phyloP scores from a whole-genome alignment of 2,113 vertebrate species.

The Scatophagus argus region DNA sequence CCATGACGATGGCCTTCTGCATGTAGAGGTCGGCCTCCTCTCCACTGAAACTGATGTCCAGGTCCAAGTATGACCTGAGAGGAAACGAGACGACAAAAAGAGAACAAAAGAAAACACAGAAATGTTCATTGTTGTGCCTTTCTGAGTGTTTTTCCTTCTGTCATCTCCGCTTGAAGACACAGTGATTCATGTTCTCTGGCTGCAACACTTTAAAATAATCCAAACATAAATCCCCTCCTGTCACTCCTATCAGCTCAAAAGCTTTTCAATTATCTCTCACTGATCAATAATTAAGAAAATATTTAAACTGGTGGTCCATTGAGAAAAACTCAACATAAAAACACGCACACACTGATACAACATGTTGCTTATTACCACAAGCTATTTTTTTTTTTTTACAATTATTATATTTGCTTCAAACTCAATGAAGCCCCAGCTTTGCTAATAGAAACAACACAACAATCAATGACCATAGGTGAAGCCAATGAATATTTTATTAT shows the following conservation, averaged over 20 bases:
- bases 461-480: neutral
- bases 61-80: constrained; percentile 86
- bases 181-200: neutral
- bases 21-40: constrained; percentile 85
- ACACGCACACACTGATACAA: neutral
- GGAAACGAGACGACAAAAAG: neutral
- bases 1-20: constrained; percentile 78
- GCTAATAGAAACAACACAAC: neutral
- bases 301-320: neutral
- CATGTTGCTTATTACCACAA: no score
- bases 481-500: neutral
- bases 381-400: neutral
- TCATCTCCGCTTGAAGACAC: neutral
- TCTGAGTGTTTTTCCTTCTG: neutral
- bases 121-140: neutral
- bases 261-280: constrained; percentile 7
- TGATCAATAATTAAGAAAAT: neutral
- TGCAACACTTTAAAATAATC: neutral
- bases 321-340: neutral
- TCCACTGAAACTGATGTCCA: constrained; percentile 85
- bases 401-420: neutral
- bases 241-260: neutral
- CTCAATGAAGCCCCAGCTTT: neutral
- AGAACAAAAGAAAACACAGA: neutral
- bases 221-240: neutral